These are phyloP conservation scores for Lerista edwardsae DNA, from an alignment of 2,797 vertebrate species.

Conservation along the genomic window DNA sequence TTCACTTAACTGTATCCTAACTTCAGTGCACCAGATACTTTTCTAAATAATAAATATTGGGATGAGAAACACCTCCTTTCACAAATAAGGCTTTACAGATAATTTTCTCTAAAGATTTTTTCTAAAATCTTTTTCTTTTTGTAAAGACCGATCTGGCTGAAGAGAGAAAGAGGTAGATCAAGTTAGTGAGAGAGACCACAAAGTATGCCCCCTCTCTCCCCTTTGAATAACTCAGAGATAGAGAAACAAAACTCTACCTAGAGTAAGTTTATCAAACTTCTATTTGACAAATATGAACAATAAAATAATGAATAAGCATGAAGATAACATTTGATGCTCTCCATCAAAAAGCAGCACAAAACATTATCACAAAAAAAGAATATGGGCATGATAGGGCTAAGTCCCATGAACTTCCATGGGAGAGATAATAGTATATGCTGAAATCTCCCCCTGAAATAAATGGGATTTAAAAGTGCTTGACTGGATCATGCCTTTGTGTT, in stretches of 20 bases:
- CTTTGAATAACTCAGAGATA: not conserved
- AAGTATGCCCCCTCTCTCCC: not conserved
- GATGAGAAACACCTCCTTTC: slow-evolving; percentile 26
- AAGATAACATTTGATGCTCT: not conserved
- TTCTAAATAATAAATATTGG: slow-evolving; percentile 11
- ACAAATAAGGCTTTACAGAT: slow-evolving; percentile 38
- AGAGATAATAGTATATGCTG: not conserved
- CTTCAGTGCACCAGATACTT: slow-evolving; percentile 30
- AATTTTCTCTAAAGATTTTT: no score
- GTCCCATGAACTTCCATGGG: not conserved
- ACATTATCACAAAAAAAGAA: not conserved
- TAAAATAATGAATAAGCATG: not conserved
- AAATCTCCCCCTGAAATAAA: not conserved
- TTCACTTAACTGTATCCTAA: not conserved
- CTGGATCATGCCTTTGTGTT: not conserved
- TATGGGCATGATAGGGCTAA: not conserved
- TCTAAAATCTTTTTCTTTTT: no score
- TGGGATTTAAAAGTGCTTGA: not conserved
- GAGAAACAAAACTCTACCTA: slow-evolving; percentile 37
- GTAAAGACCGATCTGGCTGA: not conserved
- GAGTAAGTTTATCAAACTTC: slow-evolving; percentile 44
- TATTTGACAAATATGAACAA: not conserved
- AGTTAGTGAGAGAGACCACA: not conserved
- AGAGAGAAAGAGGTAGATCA: not conserved
- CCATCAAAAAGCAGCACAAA: not conserved